Base-by-base conservation (phyloP, 2,888 invertebrate genomes). In the Boloria euphrosyne region DNA sequence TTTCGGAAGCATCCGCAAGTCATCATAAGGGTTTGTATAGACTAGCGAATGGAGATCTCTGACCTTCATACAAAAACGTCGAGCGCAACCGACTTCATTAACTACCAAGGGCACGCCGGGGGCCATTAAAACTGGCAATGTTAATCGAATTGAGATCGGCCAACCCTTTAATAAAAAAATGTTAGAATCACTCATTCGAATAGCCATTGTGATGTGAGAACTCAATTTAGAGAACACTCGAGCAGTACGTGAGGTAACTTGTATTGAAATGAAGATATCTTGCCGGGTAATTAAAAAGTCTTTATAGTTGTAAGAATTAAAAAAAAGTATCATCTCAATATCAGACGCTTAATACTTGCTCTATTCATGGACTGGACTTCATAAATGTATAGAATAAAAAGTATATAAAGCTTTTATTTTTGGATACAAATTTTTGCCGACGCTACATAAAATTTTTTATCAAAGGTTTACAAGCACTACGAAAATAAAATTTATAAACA, bases 151-250 rank as follows among this genome's bases (percentile, higher is more conserved):
- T 87, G 90, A 89, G 90, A 87, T 85, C 90, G 89, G 85, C 80
- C 89, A 91, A 91, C 90, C 90, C 91, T 91, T 91, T 90, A 79
- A 82, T 86, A 90, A 91, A 91, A 90, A 87, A 83, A 78, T 82
- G 58, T 86, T 84, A 84, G 89, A 87, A 84, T 84, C 86, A 85
- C 84, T 87, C 84, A 82, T 87, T 89, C 83, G 80, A 82, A 77
- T 78, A 81, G 72, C 84, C 78, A 89, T 92, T 91, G 91, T 91
- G 82, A 87, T 88, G 89, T 90, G 91, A 91, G 90, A 91, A 91
- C 91, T 92, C 88, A 91, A 92, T 92, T 90, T 89, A 84, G 83
- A 81, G 79, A 80, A 81, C 84, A 83, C 80, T 85, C 79, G 79
- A 76, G 76, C 75, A 76, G 79, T 75, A 87, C 83, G 84, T 80